Percentiles rank a stretch among this genome's conserved stretches.
Evolutionary conservation across 1,140 invertebrate genomes (phyloP).

Genomic region (Macrocentrus cingulum): DNA sequence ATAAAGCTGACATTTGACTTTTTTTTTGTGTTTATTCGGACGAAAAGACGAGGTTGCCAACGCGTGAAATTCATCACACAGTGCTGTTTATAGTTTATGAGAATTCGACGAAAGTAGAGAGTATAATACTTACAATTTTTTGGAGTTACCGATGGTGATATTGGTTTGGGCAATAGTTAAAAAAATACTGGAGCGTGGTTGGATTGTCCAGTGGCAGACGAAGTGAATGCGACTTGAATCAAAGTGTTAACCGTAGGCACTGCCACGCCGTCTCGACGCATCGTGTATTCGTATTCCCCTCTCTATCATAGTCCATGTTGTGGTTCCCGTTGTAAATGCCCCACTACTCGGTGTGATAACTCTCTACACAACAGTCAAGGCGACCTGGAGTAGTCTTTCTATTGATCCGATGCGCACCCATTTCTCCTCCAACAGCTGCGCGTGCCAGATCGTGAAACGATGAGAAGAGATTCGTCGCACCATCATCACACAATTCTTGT

Average conservation of each 20-base stretch:
- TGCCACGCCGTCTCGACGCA: constrained; percentile 34
- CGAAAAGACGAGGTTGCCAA: too few relatives aligned
- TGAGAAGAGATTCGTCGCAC: background rate
- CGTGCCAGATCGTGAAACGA: constrained; percentile 2
- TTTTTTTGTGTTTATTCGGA: too few relatives aligned
- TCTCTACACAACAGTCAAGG: constrained; percentile 1
- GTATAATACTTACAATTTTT: too few relatives aligned
- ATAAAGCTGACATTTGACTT: too few relatives aligned
- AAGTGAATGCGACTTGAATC: constrained; percentile 23
- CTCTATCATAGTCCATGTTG: constrained; percentile 10
- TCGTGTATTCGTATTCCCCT: constrained; percentile 16
- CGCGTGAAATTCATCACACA: too few relatives aligned
- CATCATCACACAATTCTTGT: too few relatives aligned
- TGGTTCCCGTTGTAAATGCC: constrained; percentile 14
- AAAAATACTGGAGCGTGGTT: too few relatives aligned
- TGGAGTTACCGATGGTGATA: too few relatives aligned
- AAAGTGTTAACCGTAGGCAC: constrained; percentile 27
- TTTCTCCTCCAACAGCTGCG: constrained; percentile 2
- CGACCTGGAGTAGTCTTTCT: constrained; percentile 25
- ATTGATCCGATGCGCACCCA: constrained; percentile 44
- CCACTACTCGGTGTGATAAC: constrained; percentile 3
- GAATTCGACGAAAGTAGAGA: too few relatives aligned
- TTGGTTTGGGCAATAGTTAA: too few relatives aligned
- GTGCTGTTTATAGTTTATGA: too few relatives aligned
- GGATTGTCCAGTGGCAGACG: background rate